Base-by-base conservation (phyloP, 2,113 vertebrate genomes). In the Nerophis ophidion region DNA sequence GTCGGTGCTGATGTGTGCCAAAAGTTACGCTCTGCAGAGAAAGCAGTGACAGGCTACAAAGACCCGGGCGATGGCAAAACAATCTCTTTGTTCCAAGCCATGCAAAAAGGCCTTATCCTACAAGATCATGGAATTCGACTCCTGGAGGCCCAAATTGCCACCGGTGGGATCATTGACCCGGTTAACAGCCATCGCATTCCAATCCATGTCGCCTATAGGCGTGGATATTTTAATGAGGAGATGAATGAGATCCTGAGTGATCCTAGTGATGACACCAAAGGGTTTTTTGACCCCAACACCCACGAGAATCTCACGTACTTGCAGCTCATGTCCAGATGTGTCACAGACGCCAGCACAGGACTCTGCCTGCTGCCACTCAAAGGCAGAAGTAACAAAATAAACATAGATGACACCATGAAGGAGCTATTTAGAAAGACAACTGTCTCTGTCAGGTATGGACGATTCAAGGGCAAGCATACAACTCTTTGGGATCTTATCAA, bases 1-100 rank as follows among this genome's bases (percentile, higher is more conserved):
- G 93, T 98, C 42, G 96, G 95, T 1, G 86, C 92, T 0, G 95
- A 98, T 72, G 85, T 95, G 72, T 93, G 93, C 79, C 93, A 94
- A 80, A 98, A 96, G 77, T 80, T 98, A 54, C 87, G 89, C 9
- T 95, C 95, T 0, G 95, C 96, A 0, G 88, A 95, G 77, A 95
- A 88, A 1, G 95, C 95, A 0, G 95, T 98, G 56, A 97, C 91
- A 0, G 96, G 96, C 58, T 98, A 98, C 83, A 91, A 70, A 63
- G 91, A 98, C 52, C 94, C 94, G 40, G 92, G 93, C 70, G 90
- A 92, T 0, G 92, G 90, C 2, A 91, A 93, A 73, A 91, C 89
- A 64, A 94, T 98, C 63, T 98, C 96, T 11, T 89, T 98, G 61
- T 98, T 98, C 85, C 95, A 98, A 89, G 96, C 95, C 65, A 95